phyloP scores from a whole-genome alignment of 2,113 vertebrate genomes.

The Alces alces region DNA sequence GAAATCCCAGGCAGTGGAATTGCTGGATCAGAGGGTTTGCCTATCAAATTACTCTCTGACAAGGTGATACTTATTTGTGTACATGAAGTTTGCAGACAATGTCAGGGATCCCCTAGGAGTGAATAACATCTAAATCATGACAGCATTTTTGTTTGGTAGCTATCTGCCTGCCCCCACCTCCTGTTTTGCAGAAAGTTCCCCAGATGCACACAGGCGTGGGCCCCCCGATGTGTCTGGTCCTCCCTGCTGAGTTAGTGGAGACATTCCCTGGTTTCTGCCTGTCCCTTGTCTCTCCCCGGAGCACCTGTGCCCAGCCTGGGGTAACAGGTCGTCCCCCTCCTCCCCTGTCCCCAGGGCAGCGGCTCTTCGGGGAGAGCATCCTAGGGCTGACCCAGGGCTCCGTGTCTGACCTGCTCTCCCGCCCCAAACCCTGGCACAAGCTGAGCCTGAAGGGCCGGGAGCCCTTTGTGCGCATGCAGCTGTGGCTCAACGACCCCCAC shows the following conservation, averaged over 20 bases:
- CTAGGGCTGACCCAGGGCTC: conserved; percentile 98
- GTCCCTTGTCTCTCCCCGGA: neutral
- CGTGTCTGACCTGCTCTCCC: conserved; percentile 96
- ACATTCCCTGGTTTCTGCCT: neutral
- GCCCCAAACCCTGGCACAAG: conserved; percentile 99
- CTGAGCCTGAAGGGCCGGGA: conserved; percentile 97
- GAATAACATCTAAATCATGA: neutral
- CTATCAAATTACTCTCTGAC: neutral
- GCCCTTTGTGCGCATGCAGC: conserved; percentile 98
- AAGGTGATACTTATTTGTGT: neutral
- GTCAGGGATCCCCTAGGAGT: neutral
- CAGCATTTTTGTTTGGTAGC: neutral
- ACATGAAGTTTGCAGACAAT: neutral
- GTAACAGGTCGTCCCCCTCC: conserved; percentile 32
- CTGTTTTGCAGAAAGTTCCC: neutral
- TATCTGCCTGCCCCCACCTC: neutral
- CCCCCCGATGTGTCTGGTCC: too few relatives aligned
- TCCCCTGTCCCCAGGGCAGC: conserved; percentile 88
- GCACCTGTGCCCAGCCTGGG: neutral
- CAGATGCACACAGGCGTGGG: too few relatives aligned
- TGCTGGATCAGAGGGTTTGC: neutral
- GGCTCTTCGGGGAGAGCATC: conserved; percentile 97
- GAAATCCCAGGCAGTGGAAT: neutral
- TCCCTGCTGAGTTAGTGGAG: neutral
- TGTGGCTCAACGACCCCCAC: conserved; percentile 97